phyloP scores from a whole-genome alignment of 2,113 vertebrate genomes.

The Puffinus mauretanicus region DNA sequence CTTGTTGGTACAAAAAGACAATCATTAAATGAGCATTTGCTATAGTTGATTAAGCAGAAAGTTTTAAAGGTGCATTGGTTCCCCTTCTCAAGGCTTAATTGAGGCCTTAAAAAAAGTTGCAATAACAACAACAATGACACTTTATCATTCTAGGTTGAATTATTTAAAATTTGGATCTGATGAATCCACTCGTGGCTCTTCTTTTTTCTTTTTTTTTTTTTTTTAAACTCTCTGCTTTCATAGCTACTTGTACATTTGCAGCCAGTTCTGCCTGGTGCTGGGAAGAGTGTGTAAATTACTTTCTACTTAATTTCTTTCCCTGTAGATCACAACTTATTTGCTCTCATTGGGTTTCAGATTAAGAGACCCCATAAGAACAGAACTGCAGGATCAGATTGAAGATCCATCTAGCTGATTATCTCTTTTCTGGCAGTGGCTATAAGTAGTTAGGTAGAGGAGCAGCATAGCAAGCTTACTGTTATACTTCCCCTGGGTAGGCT shows the following conservation, averaged over 20 bases:
- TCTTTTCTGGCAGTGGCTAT: background rate
- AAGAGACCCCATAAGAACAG: background rate
- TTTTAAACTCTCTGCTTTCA: background rate
- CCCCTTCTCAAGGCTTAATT: constrained; percentile 73
- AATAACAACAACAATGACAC: background rate
- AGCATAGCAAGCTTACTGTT: background rate
- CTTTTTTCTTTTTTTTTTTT: background rate
- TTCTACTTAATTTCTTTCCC: background rate
- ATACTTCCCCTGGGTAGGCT: background rate
- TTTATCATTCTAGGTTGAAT: constrained; percentile 42
- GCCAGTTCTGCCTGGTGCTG: background rate
- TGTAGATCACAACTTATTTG: background rate
- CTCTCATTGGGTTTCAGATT: background rate
- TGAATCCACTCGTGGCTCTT: background rate
- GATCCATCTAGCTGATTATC: background rate
- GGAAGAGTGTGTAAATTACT: background rate
- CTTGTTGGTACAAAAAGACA: constrained; percentile 82
- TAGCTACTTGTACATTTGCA: background rate
- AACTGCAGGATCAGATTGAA: background rate
- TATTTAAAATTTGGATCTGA: constrained; percentile 35
- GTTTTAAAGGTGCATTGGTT: constrained; percentile 75
- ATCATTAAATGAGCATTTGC: constrained; percentile 80
- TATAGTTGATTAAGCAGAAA: constrained; percentile 80
- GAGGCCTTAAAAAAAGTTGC: constrained; percentile 55
- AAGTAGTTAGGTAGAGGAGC: background rate